Base-by-base conservation (phyloP, 2,888 invertebrate genomes). In the Branchellion lobata region DNA sequence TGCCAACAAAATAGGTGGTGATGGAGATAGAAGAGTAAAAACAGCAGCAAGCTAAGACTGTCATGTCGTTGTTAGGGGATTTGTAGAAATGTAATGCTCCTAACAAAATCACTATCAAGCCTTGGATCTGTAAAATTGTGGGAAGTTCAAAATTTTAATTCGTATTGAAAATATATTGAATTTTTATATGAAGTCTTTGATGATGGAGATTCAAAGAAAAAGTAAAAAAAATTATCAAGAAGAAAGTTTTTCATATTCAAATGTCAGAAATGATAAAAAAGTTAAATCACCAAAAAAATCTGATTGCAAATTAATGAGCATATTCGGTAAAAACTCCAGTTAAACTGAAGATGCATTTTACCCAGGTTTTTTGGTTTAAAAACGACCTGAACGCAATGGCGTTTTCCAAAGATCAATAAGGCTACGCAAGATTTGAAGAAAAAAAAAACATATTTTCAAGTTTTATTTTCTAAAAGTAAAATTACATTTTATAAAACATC, bases 401-500 rank as follows among this genome's bases (percentile, higher is more conserved):
- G 18, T 18, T 47, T 47, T 47, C 18, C 18, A 47, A 47, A 47
- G 47, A 47, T 47, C 47, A 47, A 8, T 14, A 47, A 47, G 8
- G 18, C 18, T 47, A 47, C 18, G 8, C 18, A 8, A 47, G 47
- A 47, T 47, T 24, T 57, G 61, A 57, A 18, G 3, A 24, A 18
- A 57, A 24, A 57, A 18, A 5, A 57, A 57, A 47, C 18, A n/a
- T 24, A 14, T 57, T 57, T 57, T 24, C 21, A 57, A 24, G 21
- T 57, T 57, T 57, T 57, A 57, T 57, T 57, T 57, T 57, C 61
- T 57, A 57, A 57, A 57, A 57, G 5, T 57, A 57, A 57, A 57
- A 18, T 57, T 8, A 8, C 8, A 57, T 8, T 18, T 18, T 57
- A 18, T 18, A 57, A 57, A 57, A 57, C 61, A 57, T 57, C 61